A percentile compares a stretch with the other conserved stretches of the same genome.
Evolutionary conservation across 2,797 vertebrate species (phyloP).

Genomic region (Sylvia borin): DNA sequence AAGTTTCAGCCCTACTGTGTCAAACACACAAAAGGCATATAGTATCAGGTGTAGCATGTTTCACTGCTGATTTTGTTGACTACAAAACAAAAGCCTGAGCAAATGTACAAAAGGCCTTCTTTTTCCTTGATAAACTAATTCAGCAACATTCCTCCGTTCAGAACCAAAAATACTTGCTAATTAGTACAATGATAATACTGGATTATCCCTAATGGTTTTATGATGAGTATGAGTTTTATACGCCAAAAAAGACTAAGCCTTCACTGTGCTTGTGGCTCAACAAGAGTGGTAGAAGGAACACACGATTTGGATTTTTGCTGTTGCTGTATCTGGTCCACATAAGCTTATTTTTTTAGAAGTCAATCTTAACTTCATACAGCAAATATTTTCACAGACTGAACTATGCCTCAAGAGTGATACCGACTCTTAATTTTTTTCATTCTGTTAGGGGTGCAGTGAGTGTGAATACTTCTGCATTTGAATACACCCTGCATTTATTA

Average conservation of each 20-base stretch:
- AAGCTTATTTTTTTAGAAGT: background rate
- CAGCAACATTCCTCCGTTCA: background rate
- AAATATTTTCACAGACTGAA: background rate
- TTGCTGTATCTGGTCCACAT: background rate
- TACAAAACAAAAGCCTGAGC: background rate
- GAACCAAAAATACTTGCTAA: slow-evolving; percentile 39
- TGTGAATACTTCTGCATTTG: background rate
- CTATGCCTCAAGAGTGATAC: background rate
- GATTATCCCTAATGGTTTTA: slow-evolving; percentile 34
- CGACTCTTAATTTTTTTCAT: background rate
- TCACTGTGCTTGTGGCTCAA: background rate
- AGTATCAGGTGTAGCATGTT: background rate
- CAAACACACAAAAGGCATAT: background rate
- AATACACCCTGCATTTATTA: background rate
- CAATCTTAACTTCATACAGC: background rate
- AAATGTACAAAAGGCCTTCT: background rate
- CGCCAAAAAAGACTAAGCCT: background rate
- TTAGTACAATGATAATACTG: background rate
- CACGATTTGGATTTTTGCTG: background rate
- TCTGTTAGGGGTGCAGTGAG: background rate
- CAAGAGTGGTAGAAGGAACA: background rate
- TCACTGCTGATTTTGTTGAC: background rate
- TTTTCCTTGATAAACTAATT: background rate
- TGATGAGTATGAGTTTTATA: background rate
- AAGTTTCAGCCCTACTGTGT: background rate